A percentile compares a stretch with the other conserved stretches of the same genome.
Evolutionary conservation across 2,888 invertebrate genomes (phyloP).

Genomic region (Cephus pulcher): DNA sequence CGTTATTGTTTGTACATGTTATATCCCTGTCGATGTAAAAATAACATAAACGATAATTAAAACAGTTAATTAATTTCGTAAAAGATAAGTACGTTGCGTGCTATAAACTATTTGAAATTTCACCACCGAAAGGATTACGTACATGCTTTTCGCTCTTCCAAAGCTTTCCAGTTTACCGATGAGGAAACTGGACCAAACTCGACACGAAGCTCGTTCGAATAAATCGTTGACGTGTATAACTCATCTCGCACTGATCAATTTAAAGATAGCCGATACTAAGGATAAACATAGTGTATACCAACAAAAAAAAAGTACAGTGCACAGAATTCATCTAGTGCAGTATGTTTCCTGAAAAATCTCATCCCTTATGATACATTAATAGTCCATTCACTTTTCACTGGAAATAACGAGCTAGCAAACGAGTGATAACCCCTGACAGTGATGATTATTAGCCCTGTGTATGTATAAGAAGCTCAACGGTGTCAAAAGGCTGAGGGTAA

Average conservation of each 20-base stretch:
- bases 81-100: not conserved
- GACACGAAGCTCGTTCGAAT: not conserved
- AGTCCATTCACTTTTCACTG: not conserved
- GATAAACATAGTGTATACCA: not conserved
- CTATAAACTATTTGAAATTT: not conserved
- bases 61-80: not conserved
- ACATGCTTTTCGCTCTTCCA: not conserved
- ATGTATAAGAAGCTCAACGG: not conserved
- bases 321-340: not conserved
- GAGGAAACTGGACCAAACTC: not conserved
- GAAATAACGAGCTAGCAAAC: not conserved
- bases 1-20: not conserved
- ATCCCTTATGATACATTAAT: not conserved
- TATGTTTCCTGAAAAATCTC: not conserved
- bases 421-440: not conserved
- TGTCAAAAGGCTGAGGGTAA: not conserved
- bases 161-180: not conserved
- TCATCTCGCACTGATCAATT: not conserved
- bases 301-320: not conserved
- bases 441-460: not conserved
- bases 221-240: not conserved
- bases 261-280: not conserved
- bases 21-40: not conserved
- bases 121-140: not conserved
- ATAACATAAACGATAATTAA: not conserved